Percentiles rank a stretch among this genome's conserved stretches.
phyloP scores from a whole-genome alignment of 2,113 vertebrate species.

The Triplophysa rosa region DNA sequence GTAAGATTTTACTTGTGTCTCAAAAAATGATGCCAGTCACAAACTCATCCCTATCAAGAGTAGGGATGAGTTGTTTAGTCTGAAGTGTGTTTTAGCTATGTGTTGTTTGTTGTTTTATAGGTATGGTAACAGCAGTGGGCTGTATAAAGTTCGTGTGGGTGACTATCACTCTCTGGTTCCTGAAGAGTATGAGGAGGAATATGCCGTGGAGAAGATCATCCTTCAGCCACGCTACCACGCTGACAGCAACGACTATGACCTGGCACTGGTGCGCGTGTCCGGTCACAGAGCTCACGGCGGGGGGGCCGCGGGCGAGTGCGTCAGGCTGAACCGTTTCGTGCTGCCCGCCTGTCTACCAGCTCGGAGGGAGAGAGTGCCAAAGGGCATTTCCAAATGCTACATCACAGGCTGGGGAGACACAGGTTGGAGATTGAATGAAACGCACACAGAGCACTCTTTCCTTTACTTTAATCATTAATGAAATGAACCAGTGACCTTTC shows the following conservation, averaged over 20 bases:
- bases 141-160: conserved; percentile 87
- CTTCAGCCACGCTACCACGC: conserved; percentile 81
- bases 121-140: conserved; percentile 87
- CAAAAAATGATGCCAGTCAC: not conserved
- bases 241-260: conserved; percentile 88
- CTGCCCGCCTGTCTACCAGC: conserved; percentile 87
- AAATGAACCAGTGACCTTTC: no score
- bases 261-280: conserved; percentile 84
- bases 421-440: conserved; percentile 75
- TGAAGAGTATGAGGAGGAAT: conserved; percentile 90
- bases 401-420: conserved; percentile 98
- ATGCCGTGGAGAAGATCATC: conserved; percentile 82
- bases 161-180: conserved; percentile 94
- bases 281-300: conserved; percentile 62
- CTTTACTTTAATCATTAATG: no score
- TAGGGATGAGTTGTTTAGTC: not conserved
- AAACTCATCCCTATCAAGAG: not conserved
- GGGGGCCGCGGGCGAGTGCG: conserved; percentile 63
- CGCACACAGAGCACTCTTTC: no score
- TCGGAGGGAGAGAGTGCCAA: conserved; percentile 82
- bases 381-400: conserved; percentile 84
- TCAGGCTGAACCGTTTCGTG: conserved; percentile 84
- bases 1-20: no score
- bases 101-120: conserved; percentile 63
- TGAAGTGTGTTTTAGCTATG: not conserved